Percentiles rank a stretch among this genome's conserved stretches.
Conservation (phyloP, 2,888 invertebrate genomes). For the Catocala fraxini region DNA sequence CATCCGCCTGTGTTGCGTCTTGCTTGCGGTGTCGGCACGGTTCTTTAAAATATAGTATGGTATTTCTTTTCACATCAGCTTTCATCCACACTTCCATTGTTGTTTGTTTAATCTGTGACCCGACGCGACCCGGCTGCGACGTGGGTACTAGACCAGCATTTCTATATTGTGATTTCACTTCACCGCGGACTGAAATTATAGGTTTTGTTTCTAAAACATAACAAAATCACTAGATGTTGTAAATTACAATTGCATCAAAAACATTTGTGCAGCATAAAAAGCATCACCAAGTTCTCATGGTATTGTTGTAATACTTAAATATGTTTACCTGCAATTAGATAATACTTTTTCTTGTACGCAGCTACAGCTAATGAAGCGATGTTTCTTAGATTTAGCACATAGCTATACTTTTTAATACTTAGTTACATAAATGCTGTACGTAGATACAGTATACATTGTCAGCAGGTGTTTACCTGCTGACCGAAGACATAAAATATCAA, state of each 20-base stretch:
- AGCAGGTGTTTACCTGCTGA: too few species aligned
- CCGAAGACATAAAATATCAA: too few species aligned
- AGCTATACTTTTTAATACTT: too few species aligned
- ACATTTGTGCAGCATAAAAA: not conserved
- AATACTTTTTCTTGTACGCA: too few species aligned
- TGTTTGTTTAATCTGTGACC: slow-evolving; percentile 32
- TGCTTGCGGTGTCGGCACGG: slow-evolving; percentile 25
- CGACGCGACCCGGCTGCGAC: slow-evolving; percentile 3
- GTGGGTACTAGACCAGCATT: slow-evolving; percentile 7
- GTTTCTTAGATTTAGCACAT: too few species aligned
- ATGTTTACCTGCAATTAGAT: too few species aligned
- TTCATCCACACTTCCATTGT: slow-evolving; percentile 52
- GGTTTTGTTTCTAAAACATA: not conserved
- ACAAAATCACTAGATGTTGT: not conserved
- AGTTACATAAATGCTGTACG: too few species aligned
- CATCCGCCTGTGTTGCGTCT: slow-evolving; percentile 59
- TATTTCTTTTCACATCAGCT: slow-evolving; percentile 54
- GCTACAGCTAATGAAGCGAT: too few species aligned
- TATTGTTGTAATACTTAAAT: too few species aligned
- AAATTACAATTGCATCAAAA: not conserved
- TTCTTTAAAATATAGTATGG: not conserved
- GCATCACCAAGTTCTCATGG: not conserved
- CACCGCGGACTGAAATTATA: not conserved
- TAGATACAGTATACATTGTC: too few species aligned
- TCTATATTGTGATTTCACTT: slow-evolving; percentile 8